phyloP scores from a whole-genome alignment of 1,140 invertebrate species.

The Drosophila willistoni region DNA sequence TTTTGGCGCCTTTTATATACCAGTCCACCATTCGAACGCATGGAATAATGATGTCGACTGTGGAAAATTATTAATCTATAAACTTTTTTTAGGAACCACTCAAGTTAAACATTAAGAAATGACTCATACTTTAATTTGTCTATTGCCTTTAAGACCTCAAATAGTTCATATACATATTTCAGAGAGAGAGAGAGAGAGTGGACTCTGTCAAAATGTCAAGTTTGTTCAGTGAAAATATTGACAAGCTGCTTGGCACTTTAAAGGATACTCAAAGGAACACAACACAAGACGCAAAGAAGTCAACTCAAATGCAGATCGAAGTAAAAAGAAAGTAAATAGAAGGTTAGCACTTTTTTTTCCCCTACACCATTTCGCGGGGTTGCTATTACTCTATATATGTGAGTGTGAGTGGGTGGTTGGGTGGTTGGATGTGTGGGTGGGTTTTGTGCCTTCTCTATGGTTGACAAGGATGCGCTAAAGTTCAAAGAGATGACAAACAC shows the following conservation, averaged over 20 bases:
- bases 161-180: too few species aligned
- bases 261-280: slow-evolving; percentile 53
- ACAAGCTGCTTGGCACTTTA: slow-evolving; percentile 57
- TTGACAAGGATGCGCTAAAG: slow-evolving; percentile 40
- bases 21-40: too few species aligned
- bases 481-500: slow-evolving; percentile 40
- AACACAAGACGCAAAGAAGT: slow-evolving; percentile 24
- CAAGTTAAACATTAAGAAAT: not conserved
- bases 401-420: too few species aligned
- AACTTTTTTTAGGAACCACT: not conserved
- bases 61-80: not conserved
- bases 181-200: not conserved
- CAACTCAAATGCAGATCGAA: slow-evolving; percentile 65
- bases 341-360: slow-evolving; percentile 21
- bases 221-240: slow-evolving; percentile 60
- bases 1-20: too few species aligned
- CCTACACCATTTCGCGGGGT: not conserved
- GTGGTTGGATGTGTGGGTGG: too few species aligned
- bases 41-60: not conserved
- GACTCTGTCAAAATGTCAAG: slow-evolving; percentile 34
- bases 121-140: not conserved
- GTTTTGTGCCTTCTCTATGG: slow-evolving; percentile 42
- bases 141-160: too few species aligned
- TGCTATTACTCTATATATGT: not conserved
- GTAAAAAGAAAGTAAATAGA: slow-evolving; percentile 59